Base-by-base conservation (phyloP, 2,113 vertebrate species). In the Odontesthes bonariensis region DNA sequence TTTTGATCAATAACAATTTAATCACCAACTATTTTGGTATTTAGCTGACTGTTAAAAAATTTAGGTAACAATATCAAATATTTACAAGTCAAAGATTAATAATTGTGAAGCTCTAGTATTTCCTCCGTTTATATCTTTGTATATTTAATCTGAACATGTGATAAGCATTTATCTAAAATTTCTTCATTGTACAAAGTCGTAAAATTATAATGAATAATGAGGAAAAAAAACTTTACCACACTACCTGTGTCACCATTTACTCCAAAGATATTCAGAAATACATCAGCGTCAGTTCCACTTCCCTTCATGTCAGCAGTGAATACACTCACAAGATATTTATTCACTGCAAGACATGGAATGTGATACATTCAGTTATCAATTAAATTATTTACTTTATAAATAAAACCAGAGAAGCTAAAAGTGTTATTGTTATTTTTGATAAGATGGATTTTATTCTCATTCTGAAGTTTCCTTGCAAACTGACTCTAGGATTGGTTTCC, bases 191-290 rank as follows among this genome's bases (percentile, higher is more conserved):
- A 47, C 14, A 60, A 31, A 0, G 1, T 32, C 9, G 6, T 47
- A 19, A 3, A 6, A 5, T 42, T 42, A 12, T 42, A 17, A 47
- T 47, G 14, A 47, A 5, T 47, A 47, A 6, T 49, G 19, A 14
- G 5, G 20, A 40, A 58, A 58, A 1, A 56, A 35, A 8, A 20
- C 22, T 1, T 47, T 47, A 6, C 9, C 6, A 52, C 16, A 47
- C 12, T 56, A 99, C 98, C 98, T 94, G 97, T 98, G 86, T 99
- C 98, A 86, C 98, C 98, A 47, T 95, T 92, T 86, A 97, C 97
- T 75, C 98, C 97, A 69, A 99, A 99, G 80, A 99, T 96, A 76
- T 96, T 99, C 62, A 99, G 92, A 91, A 96, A 97, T 83, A 99
- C 97, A 17, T 99, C 96, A 0, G 98, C 98, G 69, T 99, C 98